Percentiles rank a stretch among this genome's conserved stretches.
Conservation (phyloP, 2,888 invertebrate species). For the Pristionchus arcanus region DNA sequence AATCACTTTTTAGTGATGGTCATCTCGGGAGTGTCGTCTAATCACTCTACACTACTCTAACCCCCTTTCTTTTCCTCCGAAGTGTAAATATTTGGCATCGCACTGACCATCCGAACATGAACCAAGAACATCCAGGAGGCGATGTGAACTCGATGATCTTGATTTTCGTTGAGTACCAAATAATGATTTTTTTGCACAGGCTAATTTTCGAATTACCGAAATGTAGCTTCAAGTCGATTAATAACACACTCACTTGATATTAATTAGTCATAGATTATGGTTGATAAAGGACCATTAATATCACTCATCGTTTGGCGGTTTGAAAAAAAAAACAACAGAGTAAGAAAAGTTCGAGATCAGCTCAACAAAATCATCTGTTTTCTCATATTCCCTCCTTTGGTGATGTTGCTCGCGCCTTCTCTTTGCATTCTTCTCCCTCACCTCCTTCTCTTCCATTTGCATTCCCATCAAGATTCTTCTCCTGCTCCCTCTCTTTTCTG, state of each 20-base stretch:
- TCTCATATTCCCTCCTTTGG: not conserved
- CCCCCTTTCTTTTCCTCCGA: not conserved
- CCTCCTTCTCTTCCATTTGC: not conserved
- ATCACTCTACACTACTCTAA: not conserved
- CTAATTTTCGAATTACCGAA: too few species aligned
- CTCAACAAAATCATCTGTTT: not conserved
- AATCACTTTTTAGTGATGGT: not conserved
- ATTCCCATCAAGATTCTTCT: slow-evolving; percentile 1
- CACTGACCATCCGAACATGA: not conserved
- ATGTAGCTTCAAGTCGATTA: too few species aligned
- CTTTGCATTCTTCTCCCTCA: not conserved
- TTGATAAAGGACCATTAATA: too few species aligned
- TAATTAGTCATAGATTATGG: too few species aligned
- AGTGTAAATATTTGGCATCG: not conserved
- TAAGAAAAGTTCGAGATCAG: not conserved
- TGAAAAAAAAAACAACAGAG: too few species aligned
- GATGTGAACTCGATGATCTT: not conserved
- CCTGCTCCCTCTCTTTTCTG: not conserved
- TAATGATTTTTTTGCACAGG: too few species aligned
- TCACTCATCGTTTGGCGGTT: too few species aligned
- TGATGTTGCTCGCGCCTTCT: not conserved
- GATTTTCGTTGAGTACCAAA: not conserved
- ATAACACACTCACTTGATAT: too few species aligned
- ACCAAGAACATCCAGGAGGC: not conserved
- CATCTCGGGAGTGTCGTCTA: not conserved